A percentile compares a stretch with the other conserved stretches of the same genome.
Evolutionary conservation across 2,797 vertebrate species (phyloP).

Genomic region (Lateolabrax maculatus): DNA sequence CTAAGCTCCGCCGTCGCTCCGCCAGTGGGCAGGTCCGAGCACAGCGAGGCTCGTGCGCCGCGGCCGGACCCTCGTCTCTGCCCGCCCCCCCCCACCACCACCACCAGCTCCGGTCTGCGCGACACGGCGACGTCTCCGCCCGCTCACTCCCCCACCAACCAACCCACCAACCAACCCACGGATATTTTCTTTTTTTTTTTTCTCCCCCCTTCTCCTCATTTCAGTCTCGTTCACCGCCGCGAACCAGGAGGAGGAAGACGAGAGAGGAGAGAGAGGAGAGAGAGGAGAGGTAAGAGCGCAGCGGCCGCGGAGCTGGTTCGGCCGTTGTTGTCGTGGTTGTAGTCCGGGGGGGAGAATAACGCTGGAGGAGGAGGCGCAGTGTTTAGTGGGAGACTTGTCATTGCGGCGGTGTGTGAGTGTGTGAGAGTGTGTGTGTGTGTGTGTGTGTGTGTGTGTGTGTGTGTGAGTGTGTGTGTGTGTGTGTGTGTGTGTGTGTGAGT

Average conservation of each 20-base stretch:
- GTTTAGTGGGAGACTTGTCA: not conserved
- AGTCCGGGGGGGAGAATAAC: not conserved
- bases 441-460: constrained; percentile 7
- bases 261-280: too few relatives aligned
- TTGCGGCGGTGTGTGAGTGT: too few relatives aligned
- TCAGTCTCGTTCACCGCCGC: too few relatives aligned
- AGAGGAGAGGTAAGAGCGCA: too few relatives aligned
- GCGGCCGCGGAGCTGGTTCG: too few relatives aligned
- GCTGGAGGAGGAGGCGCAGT: constrained; percentile 39
- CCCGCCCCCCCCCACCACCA: not conserved
- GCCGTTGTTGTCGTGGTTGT: too few relatives aligned
- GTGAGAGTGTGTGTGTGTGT: too few relatives aligned
- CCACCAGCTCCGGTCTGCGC: constrained; percentile 11
- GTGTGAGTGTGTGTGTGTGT: constrained; percentile 52
- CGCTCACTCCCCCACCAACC: not conserved
- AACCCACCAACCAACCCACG: too few relatives aligned
- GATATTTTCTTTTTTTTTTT: too few relatives aligned
- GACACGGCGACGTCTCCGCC: not conserved
- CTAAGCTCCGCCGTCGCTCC: not conserved
- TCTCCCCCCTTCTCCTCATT: too few relatives aligned
- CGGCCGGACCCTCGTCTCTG: constrained; percentile 10
- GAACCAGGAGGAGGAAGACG: too few relatives aligned
- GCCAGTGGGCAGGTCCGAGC: constrained; percentile 60
- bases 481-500: too few relatives aligned
- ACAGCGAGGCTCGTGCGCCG: constrained; percentile 38